Evolutionary conservation across 35 echinoderm and acorn worm species (phyloP).

Genomic region (Patiria miniata): DNA sequence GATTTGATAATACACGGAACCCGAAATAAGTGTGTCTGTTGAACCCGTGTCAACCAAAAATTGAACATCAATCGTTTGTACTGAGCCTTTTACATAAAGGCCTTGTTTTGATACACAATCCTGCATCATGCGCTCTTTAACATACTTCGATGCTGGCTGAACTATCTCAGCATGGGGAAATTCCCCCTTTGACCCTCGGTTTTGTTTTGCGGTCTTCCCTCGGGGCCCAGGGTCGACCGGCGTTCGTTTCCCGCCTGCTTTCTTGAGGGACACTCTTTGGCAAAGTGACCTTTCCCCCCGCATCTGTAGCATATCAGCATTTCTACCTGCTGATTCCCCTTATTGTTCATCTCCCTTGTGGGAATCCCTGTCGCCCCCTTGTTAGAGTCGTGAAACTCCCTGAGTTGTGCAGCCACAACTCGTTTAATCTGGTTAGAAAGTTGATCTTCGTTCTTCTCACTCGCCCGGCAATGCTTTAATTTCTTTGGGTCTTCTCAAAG

Average conservation of each 20-base stretch:
- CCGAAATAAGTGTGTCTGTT: neutral
- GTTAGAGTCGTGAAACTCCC: neutral
- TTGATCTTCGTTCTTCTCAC: neutral
- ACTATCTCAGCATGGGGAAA: neutral
- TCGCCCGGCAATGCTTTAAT: neutral
- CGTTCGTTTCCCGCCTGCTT: neutral
- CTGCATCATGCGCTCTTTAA: neutral
- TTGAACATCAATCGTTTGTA: neutral
- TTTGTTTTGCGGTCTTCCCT: neutral
- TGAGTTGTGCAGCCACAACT: neutral
- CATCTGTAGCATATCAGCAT: neutral
- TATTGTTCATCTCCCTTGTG: too few species aligned
- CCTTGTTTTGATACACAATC: neutral
- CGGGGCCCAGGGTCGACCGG: constrained; percentile 18
- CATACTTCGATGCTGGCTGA: neutral
- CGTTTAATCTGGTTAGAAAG: neutral
- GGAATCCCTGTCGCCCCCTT: neutral
- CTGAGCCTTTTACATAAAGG: neutral
- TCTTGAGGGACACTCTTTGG: neutral
- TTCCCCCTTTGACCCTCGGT: neutral
- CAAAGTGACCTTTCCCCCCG: neutral
- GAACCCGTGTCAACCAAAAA: constrained; percentile 11
- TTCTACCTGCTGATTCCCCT: neutral
- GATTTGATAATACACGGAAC: constrained; percentile 11
- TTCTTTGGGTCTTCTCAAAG: neutral